These are phyloP conservation scores for Caranx ignobilis DNA, from an alignment of 2,113 vertebrate species.

Conservation along the genomic window DNA sequence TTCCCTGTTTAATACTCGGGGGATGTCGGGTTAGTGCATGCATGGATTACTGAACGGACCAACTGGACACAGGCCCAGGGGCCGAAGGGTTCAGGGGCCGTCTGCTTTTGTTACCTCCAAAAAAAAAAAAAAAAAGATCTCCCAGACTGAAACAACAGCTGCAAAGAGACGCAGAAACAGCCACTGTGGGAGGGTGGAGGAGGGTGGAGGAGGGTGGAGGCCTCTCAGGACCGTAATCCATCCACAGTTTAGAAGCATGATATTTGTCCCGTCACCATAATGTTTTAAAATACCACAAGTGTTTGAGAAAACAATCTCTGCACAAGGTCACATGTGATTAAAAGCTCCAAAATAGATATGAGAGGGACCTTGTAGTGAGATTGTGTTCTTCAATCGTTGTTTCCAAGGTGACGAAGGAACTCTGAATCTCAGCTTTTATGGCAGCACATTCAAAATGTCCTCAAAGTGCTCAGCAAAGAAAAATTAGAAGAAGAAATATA, in stretches of 20 bases:
- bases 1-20: not conserved
- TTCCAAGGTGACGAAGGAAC: not conserved
- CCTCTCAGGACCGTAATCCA: no score
- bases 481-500: not conserved
- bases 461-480: not conserved
- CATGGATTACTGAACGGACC: no score
- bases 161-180: not conserved
- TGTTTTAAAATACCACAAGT: not conserved
- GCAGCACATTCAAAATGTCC: not conserved
- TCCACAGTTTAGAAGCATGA: no score
- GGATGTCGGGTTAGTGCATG: not conserved
- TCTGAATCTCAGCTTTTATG: not conserved
- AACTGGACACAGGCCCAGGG: no score
- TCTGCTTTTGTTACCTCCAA: not conserved
- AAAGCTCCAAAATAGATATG: not conserved
- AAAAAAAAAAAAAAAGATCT: not conserved
- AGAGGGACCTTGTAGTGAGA: not conserved
- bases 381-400: not conserved
- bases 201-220: no score
- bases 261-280: not conserved
- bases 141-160: no score
- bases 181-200: no score
- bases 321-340: not conserved
- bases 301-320: not conserved
- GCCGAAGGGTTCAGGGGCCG: no score